phyloP scores from a whole-genome alignment of 2,888 invertebrate genomes.

The Synergus japonicus region DNA sequence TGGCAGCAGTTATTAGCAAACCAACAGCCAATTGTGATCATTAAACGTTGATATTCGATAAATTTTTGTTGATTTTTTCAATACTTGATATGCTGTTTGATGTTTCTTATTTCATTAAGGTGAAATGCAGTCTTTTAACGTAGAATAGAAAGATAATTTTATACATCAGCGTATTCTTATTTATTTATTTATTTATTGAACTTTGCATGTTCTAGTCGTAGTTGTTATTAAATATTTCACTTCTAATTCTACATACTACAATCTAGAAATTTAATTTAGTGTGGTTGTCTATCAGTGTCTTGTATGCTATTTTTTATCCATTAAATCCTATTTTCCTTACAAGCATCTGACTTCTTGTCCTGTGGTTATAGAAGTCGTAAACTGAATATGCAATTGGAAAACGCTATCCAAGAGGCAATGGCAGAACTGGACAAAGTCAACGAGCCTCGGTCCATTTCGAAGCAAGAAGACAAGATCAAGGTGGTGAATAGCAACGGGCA shows the following conservation, averaged over 20 bases:
- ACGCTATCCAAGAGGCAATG: constrained; percentile 96
- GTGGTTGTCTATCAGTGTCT: constrained; percentile 14
- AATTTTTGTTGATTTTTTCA: background rate
- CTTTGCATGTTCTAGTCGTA: constrained; percentile 26
- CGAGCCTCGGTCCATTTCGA: constrained; percentile 52
- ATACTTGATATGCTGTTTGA: background rate
- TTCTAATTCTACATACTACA: constrained; percentile 14
- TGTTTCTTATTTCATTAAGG: background rate
- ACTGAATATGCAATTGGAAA: constrained; percentile 92
- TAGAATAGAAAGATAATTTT: constrained; percentile 23
- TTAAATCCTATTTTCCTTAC: background rate
- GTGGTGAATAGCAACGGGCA: constrained; percentile 38
- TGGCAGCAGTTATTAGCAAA: constrained; percentile 62
- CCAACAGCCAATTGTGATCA: constrained; percentile 68
- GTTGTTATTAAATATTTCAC: constrained; percentile 15
- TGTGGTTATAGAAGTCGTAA: constrained; percentile 89
- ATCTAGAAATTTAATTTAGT: constrained; percentile 8
- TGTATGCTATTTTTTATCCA: background rate
- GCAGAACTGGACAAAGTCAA: constrained; percentile 84
- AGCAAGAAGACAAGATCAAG: constrained; percentile 23
- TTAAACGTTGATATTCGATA: background rate
- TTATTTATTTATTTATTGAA: constrained; percentile 3
- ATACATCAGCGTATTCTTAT: background rate
- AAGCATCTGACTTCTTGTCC: constrained; percentile 41
- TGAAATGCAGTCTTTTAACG: constrained; percentile 6